Base-by-base conservation (phyloP, 2,888 invertebrate species). In the Coronaproctus castanopsis region DNA sequence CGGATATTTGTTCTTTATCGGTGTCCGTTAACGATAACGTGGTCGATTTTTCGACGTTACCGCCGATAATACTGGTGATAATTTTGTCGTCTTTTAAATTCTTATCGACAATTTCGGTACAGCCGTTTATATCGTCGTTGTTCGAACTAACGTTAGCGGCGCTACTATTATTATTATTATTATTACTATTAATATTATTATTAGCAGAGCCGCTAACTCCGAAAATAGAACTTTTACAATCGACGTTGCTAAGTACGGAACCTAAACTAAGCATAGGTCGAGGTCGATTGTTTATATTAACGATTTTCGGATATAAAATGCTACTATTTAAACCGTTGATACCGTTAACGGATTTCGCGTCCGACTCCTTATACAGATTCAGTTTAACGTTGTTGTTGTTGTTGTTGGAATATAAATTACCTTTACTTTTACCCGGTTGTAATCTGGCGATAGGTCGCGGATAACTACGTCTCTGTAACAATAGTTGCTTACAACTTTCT, bases 391-490 rank as follows among this genome's bases (percentile, higher is more conserved):
- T n/a, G 14, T 36, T 36, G 36, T 36, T 36, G 8, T 36, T 36
- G 36, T 36, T 36, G 68, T 83, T 87, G 50, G 84, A 80, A 23
- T 88, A 74, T 21, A 89, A 74, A 73, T 88, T 89, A 0, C 88
- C 88, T 75, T 89, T 89, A 68, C 87, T 83, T 72, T 89, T 88
- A 0, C 88, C 88, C 0, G 87, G 87, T 67, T 88, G 88, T 57
- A 88, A 72, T 59, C 88, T 77, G 65, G 88, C 87, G 65, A 88
- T 88, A 1, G 87, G 87, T 63, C 87, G 77, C 70, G 87, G 85
- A 62, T 85, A 76, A 72, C 87, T 87, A 63, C 82, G 74, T 67
- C 77, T 79, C 67, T 74, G 66, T 69, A 59, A 58, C 8, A 59
- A 24, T 24, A 56, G 57, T n/a, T 61, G 57, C 20, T 61, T 57